Evolutionary conservation across 2,888 invertebrate species (phyloP).

Genomic region (Diplolepis rosae): DNA sequence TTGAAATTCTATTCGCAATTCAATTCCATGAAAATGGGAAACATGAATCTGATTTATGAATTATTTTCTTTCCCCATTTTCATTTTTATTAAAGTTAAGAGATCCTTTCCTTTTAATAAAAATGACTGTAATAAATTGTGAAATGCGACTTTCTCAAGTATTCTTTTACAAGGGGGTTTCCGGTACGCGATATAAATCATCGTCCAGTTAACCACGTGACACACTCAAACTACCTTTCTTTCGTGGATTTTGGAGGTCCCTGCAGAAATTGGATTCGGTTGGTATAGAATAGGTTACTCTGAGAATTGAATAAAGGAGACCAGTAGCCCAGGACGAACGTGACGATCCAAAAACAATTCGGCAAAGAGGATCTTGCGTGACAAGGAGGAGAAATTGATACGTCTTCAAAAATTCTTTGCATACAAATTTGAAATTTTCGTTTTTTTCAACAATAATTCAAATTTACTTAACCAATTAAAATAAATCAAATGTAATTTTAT

Average conservation of each 20-base stretch:
- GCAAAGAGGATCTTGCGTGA: constrained; percentile 42
- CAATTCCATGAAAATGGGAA: too few relatives aligned
- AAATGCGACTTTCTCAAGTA: not conserved
- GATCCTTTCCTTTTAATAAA: too few relatives aligned
- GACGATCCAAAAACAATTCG: constrained; percentile 46
- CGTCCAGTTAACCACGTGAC: constrained; percentile 34
- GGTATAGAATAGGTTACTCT: not conserved
- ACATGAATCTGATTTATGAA: not conserved
- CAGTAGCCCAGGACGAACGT: constrained; percentile 5
- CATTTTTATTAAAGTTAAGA: too few relatives aligned
- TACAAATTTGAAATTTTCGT: not conserved
- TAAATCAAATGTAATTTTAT: too few relatives aligned
- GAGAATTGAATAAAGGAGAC: constrained; percentile 7
- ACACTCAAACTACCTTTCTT: not conserved
- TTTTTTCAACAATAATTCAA: not conserved
- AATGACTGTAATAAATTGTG: not conserved
- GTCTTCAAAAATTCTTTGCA: not conserved
- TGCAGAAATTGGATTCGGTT: not conserved
- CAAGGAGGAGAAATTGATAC: constrained; percentile 31
- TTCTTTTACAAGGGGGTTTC: constrained; percentile 35
- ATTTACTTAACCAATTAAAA: not conserved
- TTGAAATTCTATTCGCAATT: too few relatives aligned
- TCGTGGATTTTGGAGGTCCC: not conserved
- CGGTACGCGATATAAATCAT: constrained; percentile 38
- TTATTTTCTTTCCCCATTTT: not conserved